Conservation (phyloP, 2,888 invertebrate species). For the Polyommatus icarus region DNA sequence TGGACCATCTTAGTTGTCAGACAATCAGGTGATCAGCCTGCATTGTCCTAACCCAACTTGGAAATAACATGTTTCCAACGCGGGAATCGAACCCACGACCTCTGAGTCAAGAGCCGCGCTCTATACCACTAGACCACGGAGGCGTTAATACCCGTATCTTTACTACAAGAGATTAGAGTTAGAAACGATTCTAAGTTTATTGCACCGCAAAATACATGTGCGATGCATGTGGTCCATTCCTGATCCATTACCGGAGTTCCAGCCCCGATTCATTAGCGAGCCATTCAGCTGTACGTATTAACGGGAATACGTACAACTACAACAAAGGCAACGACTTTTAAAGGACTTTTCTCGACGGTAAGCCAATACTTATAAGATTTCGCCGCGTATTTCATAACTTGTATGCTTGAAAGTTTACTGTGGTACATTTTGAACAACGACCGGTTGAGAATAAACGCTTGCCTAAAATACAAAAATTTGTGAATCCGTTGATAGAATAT, state of each 20-base stretch:
- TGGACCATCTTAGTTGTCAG: no score
- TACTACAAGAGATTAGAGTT: background rate
- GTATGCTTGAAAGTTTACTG: background rate
- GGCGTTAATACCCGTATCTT: background rate
- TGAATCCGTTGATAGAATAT: no score
- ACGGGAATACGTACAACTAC: constrained; percentile 23
- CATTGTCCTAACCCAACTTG: no score
- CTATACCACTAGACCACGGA: no score
- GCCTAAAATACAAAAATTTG: no score
- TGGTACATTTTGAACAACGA: background rate
- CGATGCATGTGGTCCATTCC: background rate
- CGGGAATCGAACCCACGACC: no score
- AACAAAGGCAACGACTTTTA: constrained; percentile 22
- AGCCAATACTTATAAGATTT: constrained; percentile 29
- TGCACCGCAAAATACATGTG: constrained; percentile 24
- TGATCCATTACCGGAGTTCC: constrained; percentile 62
- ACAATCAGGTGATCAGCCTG: no score
- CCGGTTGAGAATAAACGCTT: background rate
- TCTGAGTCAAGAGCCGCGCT: no score
- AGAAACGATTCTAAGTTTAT: constrained; percentile 7
- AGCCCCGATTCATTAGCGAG: constrained; percentile 66
- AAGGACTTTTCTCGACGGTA: constrained; percentile 7
- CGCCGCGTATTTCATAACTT: background rate
- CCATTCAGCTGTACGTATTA: constrained; percentile 54
- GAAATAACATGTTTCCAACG: no score